phyloP scores from a whole-genome alignment of 2,113 vertebrate genomes.

The Ranitomeya imitator region DNA sequence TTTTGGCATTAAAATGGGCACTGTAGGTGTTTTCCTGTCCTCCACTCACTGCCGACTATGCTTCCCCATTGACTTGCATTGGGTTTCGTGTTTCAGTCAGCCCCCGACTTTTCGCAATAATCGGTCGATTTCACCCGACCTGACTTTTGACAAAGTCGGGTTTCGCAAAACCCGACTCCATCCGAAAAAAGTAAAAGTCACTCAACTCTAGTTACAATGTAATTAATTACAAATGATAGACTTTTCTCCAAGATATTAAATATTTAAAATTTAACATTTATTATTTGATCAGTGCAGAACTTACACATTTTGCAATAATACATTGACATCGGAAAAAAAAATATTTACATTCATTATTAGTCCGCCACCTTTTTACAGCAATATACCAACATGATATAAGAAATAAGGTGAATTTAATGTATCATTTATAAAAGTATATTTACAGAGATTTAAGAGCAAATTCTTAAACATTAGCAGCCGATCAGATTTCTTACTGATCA shows the following conservation, averaged over 20 bases:
- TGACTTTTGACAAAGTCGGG: no score
- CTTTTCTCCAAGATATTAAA: background rate
- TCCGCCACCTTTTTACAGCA: constrained; percentile 26
- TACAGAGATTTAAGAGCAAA: constrained; percentile 43
- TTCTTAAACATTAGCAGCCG: constrained; percentile 51
- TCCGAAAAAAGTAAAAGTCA: no score
- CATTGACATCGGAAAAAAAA: background rate
- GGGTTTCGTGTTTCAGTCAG: no score
- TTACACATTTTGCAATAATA: background rate
- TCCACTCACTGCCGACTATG: no score
- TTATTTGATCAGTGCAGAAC: background rate
- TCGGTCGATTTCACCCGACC: no score
- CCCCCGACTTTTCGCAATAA: no score
- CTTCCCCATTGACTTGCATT: no score
- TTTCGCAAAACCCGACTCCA: no score
- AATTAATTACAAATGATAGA: background rate
- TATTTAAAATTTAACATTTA: background rate
- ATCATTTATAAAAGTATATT: constrained; percentile 28
- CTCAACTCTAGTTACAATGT: background rate
- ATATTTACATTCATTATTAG: background rate
- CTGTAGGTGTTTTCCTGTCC: no score
- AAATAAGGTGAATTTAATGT: background rate
- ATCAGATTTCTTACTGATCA: constrained; percentile 35
- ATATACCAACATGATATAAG: background rate
- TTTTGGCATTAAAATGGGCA: no score